Evolutionary conservation across 2,797 vertebrate species (phyloP).

Genomic region (Falco cherrug): DNA sequence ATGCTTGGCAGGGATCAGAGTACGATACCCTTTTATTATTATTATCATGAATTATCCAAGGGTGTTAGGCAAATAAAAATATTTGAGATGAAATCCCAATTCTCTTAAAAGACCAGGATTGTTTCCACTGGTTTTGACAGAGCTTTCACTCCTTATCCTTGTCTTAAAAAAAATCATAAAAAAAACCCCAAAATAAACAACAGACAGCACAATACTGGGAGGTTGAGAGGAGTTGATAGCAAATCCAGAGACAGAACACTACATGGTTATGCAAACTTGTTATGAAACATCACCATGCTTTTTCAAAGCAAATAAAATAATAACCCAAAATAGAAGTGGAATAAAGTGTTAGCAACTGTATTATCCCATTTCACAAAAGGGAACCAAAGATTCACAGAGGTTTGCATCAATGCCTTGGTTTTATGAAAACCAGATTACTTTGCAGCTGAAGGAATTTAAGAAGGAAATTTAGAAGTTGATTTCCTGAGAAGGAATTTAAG

Average conservation of each 20-base stretch:
- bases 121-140: neutral
- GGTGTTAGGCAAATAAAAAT: neutral
- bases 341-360: neutral
- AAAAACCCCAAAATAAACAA: neutral
- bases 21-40: neutral
- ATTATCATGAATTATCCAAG: neutral
- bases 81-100: neutral
- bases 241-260: neutral
- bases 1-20: neutral
- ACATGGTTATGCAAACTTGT: conserved; percentile 23
- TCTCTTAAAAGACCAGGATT: neutral
- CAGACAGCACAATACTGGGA: neutral
- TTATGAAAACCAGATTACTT: conserved; percentile 25
- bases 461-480: neutral
- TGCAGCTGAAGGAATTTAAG: neutral
- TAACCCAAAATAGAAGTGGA: conserved; percentile 6
- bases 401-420: neutral
- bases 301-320: conserved; percentile 40
- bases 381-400: conserved; percentile 2
- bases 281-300: neutral
- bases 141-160: neutral
- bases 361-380: neutral
- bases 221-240: neutral
- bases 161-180: neutral
- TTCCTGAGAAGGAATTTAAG: neutral